Conservation (phyloP, 2,113 vertebrate genomes). For the Atlantisia rogersi region DNA sequence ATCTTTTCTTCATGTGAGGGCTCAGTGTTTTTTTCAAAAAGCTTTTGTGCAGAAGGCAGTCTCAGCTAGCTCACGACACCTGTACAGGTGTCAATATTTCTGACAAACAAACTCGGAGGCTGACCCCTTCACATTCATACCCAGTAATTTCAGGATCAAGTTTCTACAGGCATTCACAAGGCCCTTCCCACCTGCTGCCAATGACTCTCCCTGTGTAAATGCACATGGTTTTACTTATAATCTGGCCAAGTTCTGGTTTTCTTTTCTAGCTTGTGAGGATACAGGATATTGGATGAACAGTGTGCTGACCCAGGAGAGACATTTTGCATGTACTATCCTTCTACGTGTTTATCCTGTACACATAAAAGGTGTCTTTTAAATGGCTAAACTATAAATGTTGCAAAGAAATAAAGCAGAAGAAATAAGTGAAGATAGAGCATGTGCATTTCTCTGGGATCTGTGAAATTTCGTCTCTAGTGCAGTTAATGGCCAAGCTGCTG, state of each 20-base stretch:
- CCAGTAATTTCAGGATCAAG: conserved; percentile 27
- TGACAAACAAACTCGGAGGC: conserved; percentile 4
- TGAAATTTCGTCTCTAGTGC: not conserved
- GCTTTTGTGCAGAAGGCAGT: conserved; percentile 44
- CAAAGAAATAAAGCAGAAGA: not conserved
- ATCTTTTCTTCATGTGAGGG: conserved; percentile 71
- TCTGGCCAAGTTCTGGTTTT: not conserved
- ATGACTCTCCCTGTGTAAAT: not conserved
- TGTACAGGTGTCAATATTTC: conserved; percentile 3
- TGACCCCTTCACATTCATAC: not conserved
- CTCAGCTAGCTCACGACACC: conserved; percentile 14
- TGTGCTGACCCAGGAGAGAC: not conserved
- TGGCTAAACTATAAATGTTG: too few species aligned
- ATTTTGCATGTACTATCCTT: not conserved
- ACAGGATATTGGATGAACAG: not conserved
- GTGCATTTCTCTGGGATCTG: not conserved
- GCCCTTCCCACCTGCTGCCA: not conserved
- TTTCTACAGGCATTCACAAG: not conserved
- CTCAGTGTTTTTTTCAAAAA: conserved; percentile 6
- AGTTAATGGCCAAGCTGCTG: not conserved
- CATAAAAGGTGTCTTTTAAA: not conserved
- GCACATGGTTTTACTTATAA: not conserved
- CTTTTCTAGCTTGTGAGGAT: not conserved
- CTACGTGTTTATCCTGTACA: not conserved
- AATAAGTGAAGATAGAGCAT: not conserved